These are phyloP conservation scores for Hartigia nigra DNA, from an alignment of 2,888 invertebrate species.

Conservation along the genomic window DNA sequence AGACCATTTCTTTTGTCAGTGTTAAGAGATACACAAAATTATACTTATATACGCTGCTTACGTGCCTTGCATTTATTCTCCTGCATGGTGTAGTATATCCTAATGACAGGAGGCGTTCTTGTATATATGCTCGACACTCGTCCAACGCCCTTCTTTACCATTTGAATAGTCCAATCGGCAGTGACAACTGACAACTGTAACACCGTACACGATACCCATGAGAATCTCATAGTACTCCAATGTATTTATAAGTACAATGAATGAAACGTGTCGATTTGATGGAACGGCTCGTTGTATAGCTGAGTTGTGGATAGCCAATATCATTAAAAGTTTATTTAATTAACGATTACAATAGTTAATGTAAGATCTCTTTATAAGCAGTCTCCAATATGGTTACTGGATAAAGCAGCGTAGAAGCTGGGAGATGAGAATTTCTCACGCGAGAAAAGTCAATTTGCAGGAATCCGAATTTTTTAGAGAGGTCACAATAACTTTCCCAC, in stretches of 20 bases:
- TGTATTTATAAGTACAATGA: neutral
- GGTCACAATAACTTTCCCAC: slow-evolving; percentile 39
- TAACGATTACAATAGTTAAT: neutral
- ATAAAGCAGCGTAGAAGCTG: neutral
- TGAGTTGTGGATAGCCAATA: neutral
- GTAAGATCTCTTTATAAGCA: neutral
- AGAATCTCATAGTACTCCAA: slow-evolving; percentile 39
- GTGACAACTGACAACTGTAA: slow-evolving; percentile 51
- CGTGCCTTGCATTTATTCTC: neutral
- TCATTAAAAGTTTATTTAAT: neutral
- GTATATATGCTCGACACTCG: slow-evolving; percentile 33
- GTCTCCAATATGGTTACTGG: neutral
- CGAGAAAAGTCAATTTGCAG: slow-evolving; percentile 22
- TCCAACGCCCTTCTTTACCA: slow-evolving; percentile 55
- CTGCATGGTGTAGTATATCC: neutral
- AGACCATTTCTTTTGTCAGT: slow-evolving; percentile 9
- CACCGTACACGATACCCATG: slow-evolving; percentile 60
- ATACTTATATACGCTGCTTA: slow-evolving; percentile 5
- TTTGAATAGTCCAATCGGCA: slow-evolving; percentile 58
- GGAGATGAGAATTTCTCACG: slow-evolving; percentile 21
- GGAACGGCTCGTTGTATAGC: neutral
- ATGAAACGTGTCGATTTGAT: neutral
- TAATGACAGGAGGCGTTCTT: slow-evolving; percentile 52
- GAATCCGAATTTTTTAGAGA: slow-evolving; percentile 33
- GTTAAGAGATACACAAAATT: neutral